Base-by-base conservation (phyloP, 2,797 vertebrate genomes). In the Sebastiscus tertius region DNA sequence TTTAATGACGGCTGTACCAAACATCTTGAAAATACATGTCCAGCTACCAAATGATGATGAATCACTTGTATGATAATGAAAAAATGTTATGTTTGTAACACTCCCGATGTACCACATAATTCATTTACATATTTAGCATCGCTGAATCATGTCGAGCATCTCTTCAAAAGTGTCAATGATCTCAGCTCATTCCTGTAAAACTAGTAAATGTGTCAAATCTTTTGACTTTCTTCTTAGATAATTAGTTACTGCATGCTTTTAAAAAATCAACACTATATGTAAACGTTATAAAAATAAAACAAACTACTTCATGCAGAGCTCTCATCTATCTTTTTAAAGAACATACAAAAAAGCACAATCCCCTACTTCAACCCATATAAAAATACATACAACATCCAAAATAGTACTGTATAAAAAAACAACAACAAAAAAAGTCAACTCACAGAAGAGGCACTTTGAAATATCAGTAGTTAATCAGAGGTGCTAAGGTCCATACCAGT, bases 51-150 rank as follows among this genome's bases (percentile, higher is more conserved):
- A 68, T 42, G 46, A 58, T 78, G 34, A 39, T 78, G 39, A 67
- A 18, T 71, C 22, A 56, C 61, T 80, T 65, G 64, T 18, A 39
- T 61, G 52, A 69, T 70, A 42, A 81, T 82, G 16, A 42, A 77
- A 77, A 79, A 75, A 75, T 20, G 59, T 72, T 70, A 22, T 70
- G 63, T 67, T 59, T 76, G 13, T 72, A 54, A 79, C 75, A 26
- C 56, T 58, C 0, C 27, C 18, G 9, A 31, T 67, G 52, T 9
- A 20, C 20, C 72, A 77, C 55, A 36, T 56, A 24, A 71, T 79
- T 67, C 52, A 82, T 79, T 81, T 22, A 69, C 62, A 83, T 49
- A 77, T 63, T 79, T 71, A 69, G 65, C 75, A 27, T 72, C 65
- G 66, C 27, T 76, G 59, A 72, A 52, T 75, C 64, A 56, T n/a